Conservation (phyloP, 1,140 invertebrate genomes). For the Nomia melanderi region DNA sequence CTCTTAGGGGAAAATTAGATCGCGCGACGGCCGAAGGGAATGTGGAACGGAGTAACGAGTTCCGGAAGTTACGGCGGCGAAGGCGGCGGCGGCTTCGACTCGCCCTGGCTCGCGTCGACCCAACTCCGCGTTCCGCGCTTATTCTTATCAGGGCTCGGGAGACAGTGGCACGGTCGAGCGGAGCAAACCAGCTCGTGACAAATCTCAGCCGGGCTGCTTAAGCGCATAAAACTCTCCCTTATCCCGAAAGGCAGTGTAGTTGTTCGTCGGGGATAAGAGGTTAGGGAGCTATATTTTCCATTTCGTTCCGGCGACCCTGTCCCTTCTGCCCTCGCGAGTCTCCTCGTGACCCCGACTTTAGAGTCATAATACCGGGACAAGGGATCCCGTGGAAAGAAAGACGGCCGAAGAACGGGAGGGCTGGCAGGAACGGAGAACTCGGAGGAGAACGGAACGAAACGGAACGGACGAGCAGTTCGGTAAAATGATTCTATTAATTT, state of each 20-base stretch:
- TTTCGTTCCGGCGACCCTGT: conserved; percentile 42
- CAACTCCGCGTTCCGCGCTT: conserved; percentile 15
- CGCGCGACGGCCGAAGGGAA: background rate
- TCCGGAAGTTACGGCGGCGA: conserved; percentile 39
- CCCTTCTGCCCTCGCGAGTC: conserved; percentile 25
- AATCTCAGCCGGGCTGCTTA: conserved; percentile 71
- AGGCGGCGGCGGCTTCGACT: conserved; percentile 9
- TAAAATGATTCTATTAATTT: conserved; percentile 81
- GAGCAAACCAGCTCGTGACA: conserved; percentile 69
- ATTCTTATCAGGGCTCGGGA: conserved; percentile 60
- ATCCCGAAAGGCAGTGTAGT: conserved; percentile 54
- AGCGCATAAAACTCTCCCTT: conserved; percentile 71
- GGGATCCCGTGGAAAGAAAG: background rate
- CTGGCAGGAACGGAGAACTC: background rate
- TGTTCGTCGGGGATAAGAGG: conserved; percentile 40
- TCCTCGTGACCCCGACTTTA: conserved; percentile 49
- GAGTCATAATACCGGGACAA: conserved; percentile 53
- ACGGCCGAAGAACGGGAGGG: background rate
- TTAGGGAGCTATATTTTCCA: conserved; percentile 64
- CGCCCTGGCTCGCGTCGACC: background rate
- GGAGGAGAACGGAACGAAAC: background rate
- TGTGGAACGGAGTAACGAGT: conserved; percentile 33
- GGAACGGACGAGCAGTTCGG: conserved; percentile 63
- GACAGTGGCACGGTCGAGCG: conserved; percentile 41
- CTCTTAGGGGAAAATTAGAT: conserved; percentile 14